phyloP scores from a whole-genome alignment of 2,888 invertebrate species.

The Oxystoma pomonae region DNA sequence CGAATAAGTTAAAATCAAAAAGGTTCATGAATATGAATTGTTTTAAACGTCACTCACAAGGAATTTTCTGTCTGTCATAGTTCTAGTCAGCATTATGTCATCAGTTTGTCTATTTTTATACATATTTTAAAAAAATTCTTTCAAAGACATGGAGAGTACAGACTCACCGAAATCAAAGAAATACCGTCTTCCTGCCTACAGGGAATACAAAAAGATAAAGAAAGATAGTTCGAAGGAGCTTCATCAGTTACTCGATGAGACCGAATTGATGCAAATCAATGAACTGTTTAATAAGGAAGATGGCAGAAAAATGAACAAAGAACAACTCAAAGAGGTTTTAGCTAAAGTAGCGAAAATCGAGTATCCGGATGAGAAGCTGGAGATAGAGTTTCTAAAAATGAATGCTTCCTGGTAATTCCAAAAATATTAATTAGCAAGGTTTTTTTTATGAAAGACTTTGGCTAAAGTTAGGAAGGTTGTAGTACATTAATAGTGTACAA shows the following conservation, averaged over 20 bases:
- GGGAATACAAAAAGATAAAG: slow-evolving; percentile 15
- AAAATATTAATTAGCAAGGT: too few relatives aligned
- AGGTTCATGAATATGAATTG: too few relatives aligned
- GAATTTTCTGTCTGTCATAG: too few relatives aligned
- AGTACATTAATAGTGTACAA: too few relatives aligned
- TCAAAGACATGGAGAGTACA: background rate
- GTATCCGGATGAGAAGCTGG: slow-evolving; percentile 58
- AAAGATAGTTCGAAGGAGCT: slow-evolving; percentile 35
- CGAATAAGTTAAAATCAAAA: too few relatives aligned
- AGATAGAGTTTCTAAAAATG: slow-evolving; percentile 61
- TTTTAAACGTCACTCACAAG: too few relatives aligned
- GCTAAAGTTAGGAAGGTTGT: too few relatives aligned
- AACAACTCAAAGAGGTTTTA: slow-evolving; percentile 48
- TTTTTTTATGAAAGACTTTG: too few relatives aligned
- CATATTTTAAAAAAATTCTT: too few relatives aligned
- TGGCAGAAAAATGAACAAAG: slow-evolving; percentile 46
- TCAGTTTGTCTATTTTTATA: too few relatives aligned
- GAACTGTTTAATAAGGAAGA: slow-evolving; percentile 49
- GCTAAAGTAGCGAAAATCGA: slow-evolving; percentile 48
- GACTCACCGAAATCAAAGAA: background rate
- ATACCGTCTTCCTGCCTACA: slow-evolving; percentile 6
- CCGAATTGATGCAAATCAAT: slow-evolving; percentile 50
- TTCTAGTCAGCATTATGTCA: too few relatives aligned
- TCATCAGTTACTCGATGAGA: slow-evolving; percentile 48
- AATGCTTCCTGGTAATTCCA: slow-evolving; percentile 36